A percentile compares a stretch with the other conserved stretches of the same genome.
These are phyloP conservation scores for Syrmaticus mikado DNA, from an alignment of 2,113 vertebrate genomes.

Conservation along the genomic window DNA sequence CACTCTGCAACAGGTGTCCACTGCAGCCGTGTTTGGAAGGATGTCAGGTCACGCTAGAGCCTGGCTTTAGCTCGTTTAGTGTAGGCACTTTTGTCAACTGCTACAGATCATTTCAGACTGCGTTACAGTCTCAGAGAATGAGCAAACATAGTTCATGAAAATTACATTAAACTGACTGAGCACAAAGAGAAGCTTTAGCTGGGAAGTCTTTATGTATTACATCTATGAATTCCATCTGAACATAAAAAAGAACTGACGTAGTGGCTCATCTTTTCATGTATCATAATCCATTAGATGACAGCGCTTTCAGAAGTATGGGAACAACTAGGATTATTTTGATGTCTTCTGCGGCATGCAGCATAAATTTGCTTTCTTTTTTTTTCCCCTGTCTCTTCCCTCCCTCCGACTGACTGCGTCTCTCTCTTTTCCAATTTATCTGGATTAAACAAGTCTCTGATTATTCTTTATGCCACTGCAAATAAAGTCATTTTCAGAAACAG, in stretches of 20 bases:
- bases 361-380: slow-evolving; percentile 9
- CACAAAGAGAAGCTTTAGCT: neutral
- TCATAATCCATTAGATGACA: slow-evolving; percentile 1
- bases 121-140: neutral
- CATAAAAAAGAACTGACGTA: slow-evolving; percentile 10
- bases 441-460: slow-evolving; percentile 74
- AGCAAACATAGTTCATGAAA: slow-evolving; percentile 17
- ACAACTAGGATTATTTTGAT: slow-evolving; percentile 35
- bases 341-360: neutral
- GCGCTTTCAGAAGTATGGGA: slow-evolving; percentile 24
- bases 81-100: neutral
- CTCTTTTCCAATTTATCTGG: slow-evolving; percentile 63
- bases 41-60: neutral
- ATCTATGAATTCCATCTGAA: neutral
- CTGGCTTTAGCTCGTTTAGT: neutral
- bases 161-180: slow-evolving; percentile 32
- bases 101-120: neutral
- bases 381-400: neutral
- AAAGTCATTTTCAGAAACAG: slow-evolving; percentile 77
- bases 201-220: neutral
- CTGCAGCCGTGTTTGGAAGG: neutral
- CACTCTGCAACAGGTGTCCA: neutral
- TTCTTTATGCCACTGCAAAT: slow-evolving; percentile 75
- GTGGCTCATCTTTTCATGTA: slow-evolving; percentile 45
- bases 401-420: slow-evolving; percentile 12